Evolutionary conservation across 2,797 vertebrate species (phyloP).

Genomic region (Melopsittacus undulatus): DNA sequence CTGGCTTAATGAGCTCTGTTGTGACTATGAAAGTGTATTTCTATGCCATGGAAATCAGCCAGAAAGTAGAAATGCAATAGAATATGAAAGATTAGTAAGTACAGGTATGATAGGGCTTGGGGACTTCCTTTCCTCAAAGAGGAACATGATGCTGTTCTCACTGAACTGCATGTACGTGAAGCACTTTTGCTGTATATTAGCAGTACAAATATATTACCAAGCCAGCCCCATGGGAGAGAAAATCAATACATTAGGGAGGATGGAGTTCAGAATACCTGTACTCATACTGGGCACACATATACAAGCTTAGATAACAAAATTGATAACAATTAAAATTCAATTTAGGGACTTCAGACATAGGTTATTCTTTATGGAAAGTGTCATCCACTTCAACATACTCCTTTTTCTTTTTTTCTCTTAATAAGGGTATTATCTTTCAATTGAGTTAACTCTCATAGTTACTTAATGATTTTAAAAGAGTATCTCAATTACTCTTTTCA

Average conservation of each 20-base stretch:
- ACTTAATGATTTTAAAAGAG: slow-evolving; percentile 12
- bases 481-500: slow-evolving; percentile 19
- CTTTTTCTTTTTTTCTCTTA: slow-evolving; percentile 2
- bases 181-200: neutral
- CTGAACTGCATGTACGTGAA: neutral
- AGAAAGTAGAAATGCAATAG: neutral
- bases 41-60: neutral
- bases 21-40: neutral
- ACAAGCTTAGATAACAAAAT: neutral
- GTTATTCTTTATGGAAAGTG: slow-evolving; percentile 38
- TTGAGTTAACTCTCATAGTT: slow-evolving; percentile 19
- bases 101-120: neutral
- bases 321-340: neutral
- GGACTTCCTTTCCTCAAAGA: neutral
- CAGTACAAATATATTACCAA: neutral
- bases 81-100: neutral
- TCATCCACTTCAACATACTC: neutral
- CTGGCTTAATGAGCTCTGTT: neutral
- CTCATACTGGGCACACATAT: neutral
- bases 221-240: neutral
- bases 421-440: slow-evolving; percentile 54
- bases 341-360: neutral
- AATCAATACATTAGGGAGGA: neutral
- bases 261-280: neutral
- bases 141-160: neutral